A percentile compares a stretch with the other conserved stretches of the same genome.
Evolutionary conservation across 2,888 invertebrate genomes (phyloP).

Genomic region (Brenthis hecate): DNA sequence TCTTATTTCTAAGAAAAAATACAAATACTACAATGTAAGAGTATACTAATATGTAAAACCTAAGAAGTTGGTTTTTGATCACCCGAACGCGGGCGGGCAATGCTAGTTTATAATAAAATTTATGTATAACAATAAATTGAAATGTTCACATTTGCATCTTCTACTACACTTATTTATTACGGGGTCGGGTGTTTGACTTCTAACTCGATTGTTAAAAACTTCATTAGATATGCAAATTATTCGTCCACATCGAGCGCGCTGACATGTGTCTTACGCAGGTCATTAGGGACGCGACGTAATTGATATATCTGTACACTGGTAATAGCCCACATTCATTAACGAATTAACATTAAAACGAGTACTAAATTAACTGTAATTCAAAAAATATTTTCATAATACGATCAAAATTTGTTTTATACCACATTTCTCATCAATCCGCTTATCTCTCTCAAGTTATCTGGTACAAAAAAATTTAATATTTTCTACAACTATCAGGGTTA

Average conservation of each 20-base stretch:
- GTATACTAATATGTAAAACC: no score
- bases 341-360: not conserved
- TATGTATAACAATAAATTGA: no score
- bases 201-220: constrained; percentile 14
- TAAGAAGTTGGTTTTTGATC: no score
- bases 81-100: no score
- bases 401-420: not conserved
- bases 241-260: not conserved
- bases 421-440: not conserved
- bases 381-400: not conserved
- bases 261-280: not conserved
- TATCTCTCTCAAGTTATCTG: not conserved
- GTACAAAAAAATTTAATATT: not conserved
- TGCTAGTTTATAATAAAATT: no score
- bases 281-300: not conserved
- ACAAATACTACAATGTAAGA: no score
- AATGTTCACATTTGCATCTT: not conserved
- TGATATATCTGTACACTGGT: not conserved
- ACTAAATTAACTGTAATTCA: not conserved
- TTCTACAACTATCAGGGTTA: not conserved
- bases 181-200: constrained; percentile 4
- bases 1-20: no score
- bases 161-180: not conserved
- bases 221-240: constrained; percentile 9
- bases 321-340: not conserved